phyloP scores from a whole-genome alignment of 2,888 invertebrate species.

The Polydrusus cervinus region DNA sequence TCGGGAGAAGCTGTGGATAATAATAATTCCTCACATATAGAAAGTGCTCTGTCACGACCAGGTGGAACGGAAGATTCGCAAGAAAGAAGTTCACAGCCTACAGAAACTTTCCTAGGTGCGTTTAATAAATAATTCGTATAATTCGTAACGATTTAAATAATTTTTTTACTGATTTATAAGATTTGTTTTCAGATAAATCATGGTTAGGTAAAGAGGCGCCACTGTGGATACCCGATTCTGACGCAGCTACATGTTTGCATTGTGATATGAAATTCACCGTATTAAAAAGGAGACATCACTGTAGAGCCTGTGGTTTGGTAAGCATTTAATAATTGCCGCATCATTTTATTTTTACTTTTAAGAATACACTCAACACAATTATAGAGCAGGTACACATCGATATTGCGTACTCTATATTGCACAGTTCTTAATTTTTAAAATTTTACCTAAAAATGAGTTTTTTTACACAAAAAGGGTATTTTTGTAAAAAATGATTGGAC shows the following conservation, averaged over 20 bases:
- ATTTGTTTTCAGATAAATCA: conserved; percentile 46
- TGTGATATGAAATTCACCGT: conserved; percentile 88
- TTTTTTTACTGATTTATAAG: no score
- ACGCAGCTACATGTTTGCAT: conserved; percentile 87
- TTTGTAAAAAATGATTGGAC: no score
- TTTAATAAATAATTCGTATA: no score
- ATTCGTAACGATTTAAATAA: no score
- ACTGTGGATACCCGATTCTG: conserved; percentile 90
- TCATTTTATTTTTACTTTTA: conserved; percentile 12
- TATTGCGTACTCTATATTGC: no score
- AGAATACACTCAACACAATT: no score
- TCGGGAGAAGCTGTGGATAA: not conserved
- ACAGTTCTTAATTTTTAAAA: no score
- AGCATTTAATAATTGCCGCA: conserved; percentile 45
- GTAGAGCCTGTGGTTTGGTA: conserved; percentile 89
- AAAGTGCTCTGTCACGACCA: no score
- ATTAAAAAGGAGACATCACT: conserved; percentile 89
- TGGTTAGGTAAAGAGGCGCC: conserved; percentile 84
- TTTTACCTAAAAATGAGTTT: no score
- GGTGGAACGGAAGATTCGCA: conserved; percentile 23
- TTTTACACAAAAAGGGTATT: no score
- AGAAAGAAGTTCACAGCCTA: conserved; percentile 11
- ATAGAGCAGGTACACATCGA: no score
- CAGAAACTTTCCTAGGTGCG: conserved; percentile 33
- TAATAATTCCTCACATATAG: not conserved